Conservation (phyloP, 2,888 invertebrate species). For the Augochlorella aurata region DNA sequence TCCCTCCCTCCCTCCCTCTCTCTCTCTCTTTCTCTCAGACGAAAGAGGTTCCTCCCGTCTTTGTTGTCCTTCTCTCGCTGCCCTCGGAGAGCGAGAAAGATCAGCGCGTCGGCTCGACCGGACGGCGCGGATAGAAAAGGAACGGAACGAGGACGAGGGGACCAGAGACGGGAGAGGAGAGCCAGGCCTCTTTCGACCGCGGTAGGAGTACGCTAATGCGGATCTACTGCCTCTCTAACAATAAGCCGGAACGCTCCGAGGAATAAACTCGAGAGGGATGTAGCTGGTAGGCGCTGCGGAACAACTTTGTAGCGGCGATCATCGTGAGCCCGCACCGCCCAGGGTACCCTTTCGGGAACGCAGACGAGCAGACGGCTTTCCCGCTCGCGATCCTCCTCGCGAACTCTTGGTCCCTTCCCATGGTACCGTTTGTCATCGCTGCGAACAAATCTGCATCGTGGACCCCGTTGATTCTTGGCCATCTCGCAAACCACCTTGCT, state of each 20-base stretch:
- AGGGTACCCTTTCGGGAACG: neutral
- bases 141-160: conserved; percentile 23
- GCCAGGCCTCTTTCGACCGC: conserved; percentile 53
- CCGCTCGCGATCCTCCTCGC: neutral
- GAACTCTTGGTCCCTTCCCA: too few relatives aligned
- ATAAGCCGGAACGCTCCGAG: conserved; percentile 68
- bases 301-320: conserved; percentile 36
- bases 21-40: conserved; percentile 4
- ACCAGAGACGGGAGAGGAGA: conserved; percentile 29
- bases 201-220: conserved; percentile 70
- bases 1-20: conserved; percentile 12
- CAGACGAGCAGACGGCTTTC: neutral
- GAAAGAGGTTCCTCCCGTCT: conserved; percentile 28
- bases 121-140: conserved; percentile 44
- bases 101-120: conserved; percentile 20
- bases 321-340: conserved; percentile 9
- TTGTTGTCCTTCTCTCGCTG: conserved; percentile 35
- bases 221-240: conserved; percentile 71
- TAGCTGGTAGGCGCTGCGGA: conserved; percentile 30
- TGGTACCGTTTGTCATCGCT: too few relatives aligned
- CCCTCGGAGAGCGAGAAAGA: conserved; percentile 19
- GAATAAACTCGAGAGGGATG: conserved; percentile 61
- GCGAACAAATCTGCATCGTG: too few relatives aligned
- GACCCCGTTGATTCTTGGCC: too few relatives aligned
- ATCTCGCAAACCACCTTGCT: too few relatives aligned